Base-by-base conservation (phyloP, 2,797 vertebrate genomes). In the Florisuga fusca region DNA sequence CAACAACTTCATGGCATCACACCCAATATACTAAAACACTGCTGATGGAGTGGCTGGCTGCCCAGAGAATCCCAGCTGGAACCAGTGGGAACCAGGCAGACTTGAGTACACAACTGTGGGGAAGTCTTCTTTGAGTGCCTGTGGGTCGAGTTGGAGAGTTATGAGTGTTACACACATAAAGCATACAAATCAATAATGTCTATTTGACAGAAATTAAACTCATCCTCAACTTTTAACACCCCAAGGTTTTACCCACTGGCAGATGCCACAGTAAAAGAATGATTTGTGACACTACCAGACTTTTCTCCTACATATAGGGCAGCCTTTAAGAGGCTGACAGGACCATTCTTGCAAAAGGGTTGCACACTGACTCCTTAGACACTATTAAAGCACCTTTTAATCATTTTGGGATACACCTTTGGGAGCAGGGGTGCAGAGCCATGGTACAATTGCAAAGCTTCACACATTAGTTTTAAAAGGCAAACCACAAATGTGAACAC, bases 201-300 rank as follows among this genome's bases (percentile, higher is more conserved):
- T 73, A n/a, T 33, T 82, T 73, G 78, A 82, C 67, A 87, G 81
- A 75, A 19, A 92, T 34, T 88, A 93, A 90, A 89, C 27, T 10
- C 45, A 46, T 33, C 15, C 38, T 89, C 72, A 76, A 34, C n/a
- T 87, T 88, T 59, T 93, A 66, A 50, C 11, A 53, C 12, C 79
- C 16, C 9, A 71, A 82, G 2, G 7, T 34, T 36, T 59, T 75
- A 38, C 34, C 27, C 3, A 4, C 5, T 22, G 43, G 36, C 33
- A 86, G 43, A 59, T 13, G 15, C 11, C 54, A 51, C 15, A 31
- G 41, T 38, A 16, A 41, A 76, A 84, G 17, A 82, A 51, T 5
- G 5, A 67, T 34, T 61, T 43, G 9, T 26, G 31, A 55, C n/a
- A 79, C n/a, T 2, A 81, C 34, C 20, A 84, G 54, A 41, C 12